These are phyloP conservation scores for Rhynchonycteris naso DNA, from an alignment of 2,797 vertebrate species.

Conservation along the genomic window DNA sequence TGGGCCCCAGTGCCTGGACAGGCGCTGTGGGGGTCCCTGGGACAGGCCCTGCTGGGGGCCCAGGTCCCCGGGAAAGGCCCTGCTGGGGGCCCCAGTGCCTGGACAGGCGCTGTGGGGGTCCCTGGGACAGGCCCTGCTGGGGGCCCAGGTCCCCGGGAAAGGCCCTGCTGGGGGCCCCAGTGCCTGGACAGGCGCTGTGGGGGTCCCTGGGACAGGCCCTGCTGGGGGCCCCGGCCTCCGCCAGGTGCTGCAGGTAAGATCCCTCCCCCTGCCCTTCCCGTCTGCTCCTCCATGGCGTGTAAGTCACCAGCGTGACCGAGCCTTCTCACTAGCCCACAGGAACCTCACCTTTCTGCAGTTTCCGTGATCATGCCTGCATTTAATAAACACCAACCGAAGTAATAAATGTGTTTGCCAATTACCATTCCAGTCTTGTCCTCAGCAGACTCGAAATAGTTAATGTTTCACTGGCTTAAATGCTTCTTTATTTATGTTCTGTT, in stretches of 20 bases:
- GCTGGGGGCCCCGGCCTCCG: rapidly evolving
- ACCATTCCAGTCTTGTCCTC: neutral
- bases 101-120: too few species aligned
- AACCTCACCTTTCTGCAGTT: neutral
- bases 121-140: too few species aligned
- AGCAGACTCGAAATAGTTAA: neutral
- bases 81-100: too few species aligned
- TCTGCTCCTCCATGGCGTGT: neutral
- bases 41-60: too few species aligned
- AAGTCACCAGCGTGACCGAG: neutral
- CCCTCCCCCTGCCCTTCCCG: neutral
- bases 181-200: too few species aligned
- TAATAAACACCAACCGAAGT: neutral
- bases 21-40: too few species aligned
- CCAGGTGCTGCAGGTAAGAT: neutral
- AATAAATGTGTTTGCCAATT: neutral
- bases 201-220: neutral
- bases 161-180: neutral
- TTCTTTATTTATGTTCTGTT: neutral
- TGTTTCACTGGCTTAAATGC: neutral
- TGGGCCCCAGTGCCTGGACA: too few species aligned
- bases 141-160: too few species aligned
- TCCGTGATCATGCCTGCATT: neutral
- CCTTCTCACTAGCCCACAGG: neutral
- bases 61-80: neutral